Base-by-base conservation (phyloP, 1,140 invertebrate species). In the Nephila pilipes region DNA sequence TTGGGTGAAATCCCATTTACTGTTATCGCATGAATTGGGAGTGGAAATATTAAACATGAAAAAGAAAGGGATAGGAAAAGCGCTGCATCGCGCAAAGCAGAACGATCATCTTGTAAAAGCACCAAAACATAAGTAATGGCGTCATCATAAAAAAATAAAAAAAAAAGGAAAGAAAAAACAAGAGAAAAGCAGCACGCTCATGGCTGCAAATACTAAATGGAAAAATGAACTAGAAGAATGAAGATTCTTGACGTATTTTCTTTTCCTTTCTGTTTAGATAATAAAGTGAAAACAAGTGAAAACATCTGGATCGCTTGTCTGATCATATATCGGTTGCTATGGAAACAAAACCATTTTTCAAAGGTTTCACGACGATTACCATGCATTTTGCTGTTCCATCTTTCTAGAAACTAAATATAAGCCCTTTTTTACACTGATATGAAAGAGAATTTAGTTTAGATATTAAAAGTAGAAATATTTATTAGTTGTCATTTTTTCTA, bases 221-320 rank as follows among this genome's bases (percentile, higher is more conserved):
- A 90, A 90, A 90, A 90, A 90, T 90, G 69, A 90, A 90, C 65
- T 54, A 29, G n/a, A 69, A 80, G 32, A 79, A 90, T 58, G 63
- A 65, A 69, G 32, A 80, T 80, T 80, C 54, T 69, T 90, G 87
- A 90, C 46, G 69, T 69, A 90, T 90, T 80, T 90, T 58, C 36
- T 38, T 57, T 20, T 32, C 69, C 29, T 29, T 46, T 29, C 87
- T 90, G 55, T 80, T 87, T 55, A 36, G 87, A 90, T 90, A 90
- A 90, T 90, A 90, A 90, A 90, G 87, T 55, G 87, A 90, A 90
- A 90, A 90, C 65, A 90, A 90, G 69, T 80, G 87, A 90, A 80
- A 14, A 90, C 87, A 90, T 90, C 87, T 90, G 87, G 87, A 79
- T 32, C 54, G 69, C 65, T 38, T 88, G 87, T 90, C 63, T 90